Base-by-base conservation (phyloP, 2,888 invertebrate species). In the Hydrotaea cyrtoneurina region DNA sequence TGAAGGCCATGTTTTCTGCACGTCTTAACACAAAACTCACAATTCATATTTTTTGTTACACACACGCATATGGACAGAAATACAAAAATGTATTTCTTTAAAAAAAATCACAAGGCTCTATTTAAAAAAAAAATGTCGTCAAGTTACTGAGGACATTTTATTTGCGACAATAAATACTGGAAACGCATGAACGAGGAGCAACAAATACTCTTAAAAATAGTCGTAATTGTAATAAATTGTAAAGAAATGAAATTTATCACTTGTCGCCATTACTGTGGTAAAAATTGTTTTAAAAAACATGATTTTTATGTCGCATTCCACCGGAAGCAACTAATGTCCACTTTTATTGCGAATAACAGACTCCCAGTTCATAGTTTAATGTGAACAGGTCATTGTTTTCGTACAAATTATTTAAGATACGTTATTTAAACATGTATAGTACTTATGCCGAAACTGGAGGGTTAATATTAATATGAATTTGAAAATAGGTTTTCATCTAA, bases 1-100 rank as follows among this genome's bases (percentile, higher is more conserved):
- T 80, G 53, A 78, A 78, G 62, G 78, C 69, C 46, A 74, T 80
- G 21, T 64, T 78, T 80, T 80, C 74, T 80, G 83, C 80, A 83
- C 78, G 80, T 80, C 74, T 83, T 83, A 69, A 64, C 78, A 75
- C 62, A 80, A 64, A 78, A 64, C 78, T 59, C 71, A 31, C 71
- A 78, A 83, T 64, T 80, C 55, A 78, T 80, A 83, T 80, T 76
- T 77, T 76, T 59, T 77, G 59, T 36, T 55, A 62, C 5, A 57
- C 53, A 46, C 64, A 69, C 13, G 2, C n/a, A 50, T 15, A 5
- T 13, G 50, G n/a, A 50, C 55, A 31, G 7, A 31, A 31, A 7
- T 31, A 4, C 31, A 55, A 17, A 59, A 55, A 15, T 59, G 59
- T 13, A 11, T 15, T 15, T 26, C 15, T 59, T 59, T 59, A 26